These are phyloP conservation scores for Tetrax tetrax DNA, from an alignment of 2,113 vertebrate genomes.

Conservation along the genomic window DNA sequence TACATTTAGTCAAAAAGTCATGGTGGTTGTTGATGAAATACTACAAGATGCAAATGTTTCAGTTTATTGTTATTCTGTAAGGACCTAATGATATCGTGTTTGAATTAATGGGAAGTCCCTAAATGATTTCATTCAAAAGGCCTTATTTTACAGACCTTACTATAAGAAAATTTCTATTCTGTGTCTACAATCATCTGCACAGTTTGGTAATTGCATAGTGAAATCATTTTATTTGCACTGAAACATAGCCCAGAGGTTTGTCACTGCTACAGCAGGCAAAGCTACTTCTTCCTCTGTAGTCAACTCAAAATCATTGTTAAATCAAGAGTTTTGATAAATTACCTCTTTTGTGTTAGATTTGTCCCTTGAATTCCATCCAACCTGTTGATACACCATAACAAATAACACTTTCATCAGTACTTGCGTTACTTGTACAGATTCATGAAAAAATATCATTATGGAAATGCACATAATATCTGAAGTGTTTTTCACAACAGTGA, in stretches of 20 bases:
- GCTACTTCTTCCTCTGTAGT: neutral
- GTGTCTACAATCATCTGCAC: neutral
- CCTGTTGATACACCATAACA: neutral
- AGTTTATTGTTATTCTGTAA: neutral
- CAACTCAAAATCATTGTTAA: neutral
- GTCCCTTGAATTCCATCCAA: neutral
- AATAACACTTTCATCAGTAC: neutral
- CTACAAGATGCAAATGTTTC: neutral
- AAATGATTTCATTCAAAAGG: neutral
- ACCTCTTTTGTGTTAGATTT: neutral
- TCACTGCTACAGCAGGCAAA: neutral
- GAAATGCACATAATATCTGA: neutral
- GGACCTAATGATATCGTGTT: neutral
- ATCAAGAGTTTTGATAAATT: neutral
- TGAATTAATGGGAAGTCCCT: neutral
- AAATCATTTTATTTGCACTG: neutral
- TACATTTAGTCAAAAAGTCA: neutral
- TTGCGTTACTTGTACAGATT: neutral
- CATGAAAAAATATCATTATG: neutral
- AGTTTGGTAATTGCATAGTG: neutral
- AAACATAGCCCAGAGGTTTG: neutral
- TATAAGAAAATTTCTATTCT: neutral
- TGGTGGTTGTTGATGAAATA: neutral
- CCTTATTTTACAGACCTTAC: neutral
- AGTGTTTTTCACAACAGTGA: neutral